Base-by-base conservation (phyloP, 2,888 invertebrate genomes). In the Argynnis bischoffii region DNA sequence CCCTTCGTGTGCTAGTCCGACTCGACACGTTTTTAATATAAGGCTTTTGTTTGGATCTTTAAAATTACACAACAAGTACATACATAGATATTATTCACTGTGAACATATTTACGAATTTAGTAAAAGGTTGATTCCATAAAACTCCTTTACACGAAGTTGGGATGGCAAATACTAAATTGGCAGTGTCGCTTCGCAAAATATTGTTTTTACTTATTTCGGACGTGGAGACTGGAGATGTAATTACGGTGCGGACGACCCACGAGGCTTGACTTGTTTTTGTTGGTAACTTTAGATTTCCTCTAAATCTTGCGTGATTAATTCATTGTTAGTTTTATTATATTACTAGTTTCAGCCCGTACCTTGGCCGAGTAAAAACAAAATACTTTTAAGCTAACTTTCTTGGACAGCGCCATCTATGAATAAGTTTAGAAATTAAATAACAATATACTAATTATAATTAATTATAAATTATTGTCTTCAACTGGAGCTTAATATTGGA, bases 161-260 rank as follows among this genome's bases (percentile, higher is more conserved):
- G 2, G 6, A 15, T 14, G 46, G 46, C 8, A 46, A 56, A 46
- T 46, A 56, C 41, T 46, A 56, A n/a, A 59, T 15, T 26, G 26
- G 11, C 47, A 59, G 57, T 59, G 86, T 84, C 83, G 78, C 80
- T 84, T 85, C 85, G 89, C 88, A 90, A 90, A 91, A 92, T 91
- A 92, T 90, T 91, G 90, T 91, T 92, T 91, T 91, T 90, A 90
- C 90, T 90, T 91, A 91, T 89, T 90, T 89, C 82, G 77, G 72
- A 74, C 76, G 82, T 81, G 80, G 84, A 85, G 86, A 84, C 81
- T 81, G 80, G 84, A 85, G 87, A 84, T 80, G 90, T 91, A 90
- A 92, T 92, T 91, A 91, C 90, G 87, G 88, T 69, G 74, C 69
- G 86, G 87, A 84, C 82, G 84, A 82, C 84, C 87, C 81, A 82